Percentiles rank a stretch among this genome's conserved stretches.
Evolutionary conservation across 2,113 vertebrate species (phyloP).

Genomic region (Amazona vittata): DNA sequence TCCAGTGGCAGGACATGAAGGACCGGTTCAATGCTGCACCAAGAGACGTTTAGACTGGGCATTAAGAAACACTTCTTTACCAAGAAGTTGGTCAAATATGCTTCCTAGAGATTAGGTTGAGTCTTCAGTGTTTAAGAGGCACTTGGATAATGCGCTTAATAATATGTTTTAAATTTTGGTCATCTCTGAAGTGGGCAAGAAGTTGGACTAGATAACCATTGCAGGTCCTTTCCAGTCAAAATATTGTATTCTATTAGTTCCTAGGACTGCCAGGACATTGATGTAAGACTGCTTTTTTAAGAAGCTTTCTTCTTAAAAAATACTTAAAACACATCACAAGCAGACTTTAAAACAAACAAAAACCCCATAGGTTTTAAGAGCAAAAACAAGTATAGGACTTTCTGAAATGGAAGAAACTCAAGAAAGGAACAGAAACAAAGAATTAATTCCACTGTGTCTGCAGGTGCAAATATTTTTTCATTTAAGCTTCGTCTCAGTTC

Average conservation of each 20-base stretch:
- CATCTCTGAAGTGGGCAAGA: background rate
- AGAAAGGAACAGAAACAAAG: background rate
- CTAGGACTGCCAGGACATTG: background rate
- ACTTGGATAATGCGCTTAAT: background rate
- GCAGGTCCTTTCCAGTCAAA: background rate
- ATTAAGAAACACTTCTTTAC: background rate
- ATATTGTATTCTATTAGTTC: background rate
- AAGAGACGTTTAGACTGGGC: background rate
- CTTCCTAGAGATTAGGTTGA: background rate
- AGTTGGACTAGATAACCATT: background rate
- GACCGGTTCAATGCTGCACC: background rate
- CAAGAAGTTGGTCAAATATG: background rate
- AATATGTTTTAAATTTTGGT: background rate
- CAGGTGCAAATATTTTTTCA: background rate
- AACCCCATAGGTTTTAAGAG: background rate
- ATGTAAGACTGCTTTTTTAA: background rate
- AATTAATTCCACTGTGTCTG: background rate
- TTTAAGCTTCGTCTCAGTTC: background rate
- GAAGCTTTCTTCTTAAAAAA: background rate
- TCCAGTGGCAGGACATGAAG: background rate
- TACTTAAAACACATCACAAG: accelerated
- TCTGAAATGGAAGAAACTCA: background rate
- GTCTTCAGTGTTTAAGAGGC: background rate
- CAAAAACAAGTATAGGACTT: background rate
- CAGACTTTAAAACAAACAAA: background rate